Base-by-base conservation (phyloP, 2,113 vertebrate species). In the Cricetomys ansorgei region DNA sequence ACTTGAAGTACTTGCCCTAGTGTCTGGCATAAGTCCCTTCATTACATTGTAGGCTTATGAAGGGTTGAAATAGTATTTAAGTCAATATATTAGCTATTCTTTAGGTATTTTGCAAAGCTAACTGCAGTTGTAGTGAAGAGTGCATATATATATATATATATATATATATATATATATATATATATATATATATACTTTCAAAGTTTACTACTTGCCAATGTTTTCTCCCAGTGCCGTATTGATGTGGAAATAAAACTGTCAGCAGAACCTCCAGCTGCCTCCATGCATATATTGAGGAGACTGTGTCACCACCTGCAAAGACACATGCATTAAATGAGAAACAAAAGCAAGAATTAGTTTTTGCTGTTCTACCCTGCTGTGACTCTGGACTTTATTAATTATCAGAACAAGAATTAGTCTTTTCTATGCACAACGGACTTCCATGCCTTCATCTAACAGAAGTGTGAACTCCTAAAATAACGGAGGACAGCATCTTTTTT, bases 401-500 rank as follows among this genome's bases (percentile, higher is more conserved):
- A 85, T 64, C 5, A 23, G 29, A 88, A 8, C 77, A 88, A 84
- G 65, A 91, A 95, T 69, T 92, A 87, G 67, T 21, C 23, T 84
- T 48, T 57, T 62, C 43, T 89, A 94, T 2, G 40, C 34, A 69
- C 25, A 31, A 5, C 67, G 75, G 4, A 67, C 55, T 65, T 29
- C 59, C 25, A 34, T 77, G 43, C 79, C 29, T 11, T 91, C 21
- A n/a, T 64, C 90, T 37, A 93, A 34, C 19, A 93, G 31, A 89
- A 83, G 6, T 88, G 65, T 67, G 31, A 76, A n/a, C 27, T 72
- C 72, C n/a, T n/a, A n/a, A 77, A 90, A 55, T 94, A 43, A 90
- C 91, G 85, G 79, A 83, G 57, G 76, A 67, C 89, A n/a, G n/a
- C n/a, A 94, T 62, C 65, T 81, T 96, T 86, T 67, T 2, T 72